Percentiles rank a stretch among this genome's conserved stretches.
phyloP scores from a whole-genome alignment of 2,888 invertebrate genomes.

The Parthenolecanium corni region DNA sequence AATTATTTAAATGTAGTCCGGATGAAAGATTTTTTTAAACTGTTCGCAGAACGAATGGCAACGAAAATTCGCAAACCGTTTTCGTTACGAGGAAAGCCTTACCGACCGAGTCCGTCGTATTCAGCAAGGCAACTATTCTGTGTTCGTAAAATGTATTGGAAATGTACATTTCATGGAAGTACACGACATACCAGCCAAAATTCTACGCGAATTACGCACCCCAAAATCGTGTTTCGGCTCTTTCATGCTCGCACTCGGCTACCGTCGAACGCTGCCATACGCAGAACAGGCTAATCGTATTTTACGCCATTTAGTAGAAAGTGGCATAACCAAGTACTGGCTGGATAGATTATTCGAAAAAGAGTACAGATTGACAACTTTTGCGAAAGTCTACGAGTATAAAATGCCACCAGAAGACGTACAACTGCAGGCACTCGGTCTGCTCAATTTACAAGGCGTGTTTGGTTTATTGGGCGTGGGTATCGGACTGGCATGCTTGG shows the following conservation, averaged over 20 bases:
- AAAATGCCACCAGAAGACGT: constrained; percentile 11
- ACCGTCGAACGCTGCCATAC: constrained; percentile 27
- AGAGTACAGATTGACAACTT: constrained; percentile 24
- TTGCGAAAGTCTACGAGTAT: constrained; percentile 30
- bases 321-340: constrained; percentile 31
- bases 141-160: constrained; percentile 29
- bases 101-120: constrained; percentile 26
- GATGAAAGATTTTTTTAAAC: too few species aligned
- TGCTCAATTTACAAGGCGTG: constrained; percentile 26
- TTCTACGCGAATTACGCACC: constrained; percentile 29
- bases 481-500: constrained; percentile 5
- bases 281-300: constrained; percentile 23
- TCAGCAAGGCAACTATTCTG: constrained; percentile 27
- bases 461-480: constrained; percentile 29
- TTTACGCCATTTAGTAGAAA: constrained; percentile 28
- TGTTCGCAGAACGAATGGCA: constrained; percentile 27
- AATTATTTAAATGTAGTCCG: too few species aligned
- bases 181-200: constrained; percentile 25
- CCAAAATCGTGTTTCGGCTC: constrained; percentile 20
- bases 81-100: constrained; percentile 12
- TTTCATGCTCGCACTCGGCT: constrained; percentile 28
- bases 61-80: constrained; percentile 24
- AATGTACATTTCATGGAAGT: constrained; percentile 31
- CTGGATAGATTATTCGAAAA: constrained; percentile 25
- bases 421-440: constrained; percentile 22